Percentiles rank a stretch among this genome's conserved stretches.
Evolutionary conservation across 2,113 vertebrate genomes (phyloP).

Genomic region (Danio rerio): GRCz12tu NC_133192.1:23381001-23381500

Average conservation of each 20-base stretch:
- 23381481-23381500: neutral
- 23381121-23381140: conserved; percentile 70
- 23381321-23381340: conserved; percentile 74
- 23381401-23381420: conserved; percentile 59
- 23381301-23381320: conserved; percentile 83
- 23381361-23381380: conserved; percentile 77
- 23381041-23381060: conserved; percentile 65
- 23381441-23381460: neutral
- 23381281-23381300: conserved; percentile 67
- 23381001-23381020: conserved; percentile 76
- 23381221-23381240: too few relatives aligned
- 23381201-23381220: neutral
- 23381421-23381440: neutral
- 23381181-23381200: conserved; percentile 74
- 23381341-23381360: conserved; percentile 78
- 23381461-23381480: neutral
- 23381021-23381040: conserved; percentile 73
- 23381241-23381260: too few relatives aligned
- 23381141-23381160: conserved; percentile 74
- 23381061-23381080: conserved; percentile 64
- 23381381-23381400: conserved; percentile 64
- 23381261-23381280: too few relatives aligned
- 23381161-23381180: conserved; percentile 72
- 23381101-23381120: conserved; percentile 74
- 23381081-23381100: conserved; percentile 69